A percentile compares a stretch with the other conserved stretches of the same genome.
phyloP scores from a whole-genome alignment of 2,888 invertebrate genomes.

The Melipona bicolor region DNA sequence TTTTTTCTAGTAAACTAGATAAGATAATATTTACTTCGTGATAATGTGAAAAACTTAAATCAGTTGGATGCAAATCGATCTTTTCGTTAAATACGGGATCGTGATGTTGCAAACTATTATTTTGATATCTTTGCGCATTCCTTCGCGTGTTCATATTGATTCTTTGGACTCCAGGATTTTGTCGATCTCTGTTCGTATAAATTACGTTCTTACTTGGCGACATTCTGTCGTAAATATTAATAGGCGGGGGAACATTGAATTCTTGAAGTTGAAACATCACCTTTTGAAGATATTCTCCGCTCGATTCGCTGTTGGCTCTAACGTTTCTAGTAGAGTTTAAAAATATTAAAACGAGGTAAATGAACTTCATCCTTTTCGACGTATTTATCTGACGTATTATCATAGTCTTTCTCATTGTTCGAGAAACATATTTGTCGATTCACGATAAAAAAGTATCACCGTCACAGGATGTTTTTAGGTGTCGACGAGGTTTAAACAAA shows the following conservation, averaged over 20 bases:
- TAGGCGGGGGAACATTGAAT: constrained; percentile 67
- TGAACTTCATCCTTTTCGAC: constrained; percentile 30
- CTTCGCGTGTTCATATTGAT: constrained; percentile 32
- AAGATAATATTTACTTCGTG: constrained; percentile 59
- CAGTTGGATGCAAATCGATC: constrained; percentile 26
- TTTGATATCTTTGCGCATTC: constrained; percentile 20
- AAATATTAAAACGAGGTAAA: constrained; percentile 55
- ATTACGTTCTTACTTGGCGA: constrained; percentile 12
- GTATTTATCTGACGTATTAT: constrained; percentile 37
- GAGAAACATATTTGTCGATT: not conserved
- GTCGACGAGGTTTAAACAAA: not conserved
- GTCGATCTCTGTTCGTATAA: constrained; percentile 1
- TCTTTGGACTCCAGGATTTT: constrained; percentile 27
- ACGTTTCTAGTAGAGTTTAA: constrained; percentile 41
- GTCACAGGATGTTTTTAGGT: not conserved
- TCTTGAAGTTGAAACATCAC: constrained; percentile 76
- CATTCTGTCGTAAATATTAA: constrained; percentile 26
- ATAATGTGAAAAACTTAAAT: constrained; percentile 44
- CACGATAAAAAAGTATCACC: not conserved
- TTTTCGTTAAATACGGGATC: constrained; percentile 15
- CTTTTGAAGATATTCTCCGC: constrained; percentile 76
- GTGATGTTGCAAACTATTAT: constrained; percentile 33
- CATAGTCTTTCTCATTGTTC: not conserved
- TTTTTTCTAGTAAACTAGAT: not conserved
- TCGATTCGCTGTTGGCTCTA: constrained; percentile 70